Evolutionary conservation across 2,888 invertebrate genomes (phyloP), one percentile per base, ranked within the genome.

Genomic region (Drosophila colorata): DNA sequence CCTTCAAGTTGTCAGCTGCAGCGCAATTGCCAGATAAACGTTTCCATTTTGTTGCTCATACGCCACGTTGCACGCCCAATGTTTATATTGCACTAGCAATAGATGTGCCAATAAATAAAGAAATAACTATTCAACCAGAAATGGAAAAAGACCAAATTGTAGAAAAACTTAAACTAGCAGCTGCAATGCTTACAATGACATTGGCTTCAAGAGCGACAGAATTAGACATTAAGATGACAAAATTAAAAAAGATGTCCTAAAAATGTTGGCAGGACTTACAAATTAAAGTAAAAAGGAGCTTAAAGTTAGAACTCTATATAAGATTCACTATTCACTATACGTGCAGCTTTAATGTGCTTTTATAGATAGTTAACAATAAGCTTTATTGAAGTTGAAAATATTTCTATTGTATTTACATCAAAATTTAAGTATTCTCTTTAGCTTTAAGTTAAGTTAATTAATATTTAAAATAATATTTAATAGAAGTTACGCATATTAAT

Each of bases 31-130:
- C 20, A 31, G 31, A 46, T 38, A 40, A 57, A 48, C 41, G 35
- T 60, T 78, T 53, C 33, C 37, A 51, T 47, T 47, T 67, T 63
- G 69, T 78, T 81, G 66, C 78, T 38, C 69, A 79, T 74, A 73
- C 82, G 84, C 64, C 72, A 73, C 48, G 59, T 65, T 67, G 57
- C 59, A 37, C 44, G 44, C 46, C n/a, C 33, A 20, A 31, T 74
- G 23, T 16, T 53, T 13, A 31, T 33, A 37, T 53, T 55, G 25
- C 68, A 38, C 33, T 44, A 23, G 57, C 46, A 18, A 56, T 49
- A 69, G 46, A 41, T 59, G 51, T 20, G 37, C 16, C 57, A 44
- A 46, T 52, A 58, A 51, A 55, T 46, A 43, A 35, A 49, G 9
- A 7, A 41, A 28, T 13, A 28, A 40, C 13, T 18, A 6, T 31